Base-by-base conservation (phyloP, 2,797 vertebrate genomes). In the Naso thynnoides region DNA sequence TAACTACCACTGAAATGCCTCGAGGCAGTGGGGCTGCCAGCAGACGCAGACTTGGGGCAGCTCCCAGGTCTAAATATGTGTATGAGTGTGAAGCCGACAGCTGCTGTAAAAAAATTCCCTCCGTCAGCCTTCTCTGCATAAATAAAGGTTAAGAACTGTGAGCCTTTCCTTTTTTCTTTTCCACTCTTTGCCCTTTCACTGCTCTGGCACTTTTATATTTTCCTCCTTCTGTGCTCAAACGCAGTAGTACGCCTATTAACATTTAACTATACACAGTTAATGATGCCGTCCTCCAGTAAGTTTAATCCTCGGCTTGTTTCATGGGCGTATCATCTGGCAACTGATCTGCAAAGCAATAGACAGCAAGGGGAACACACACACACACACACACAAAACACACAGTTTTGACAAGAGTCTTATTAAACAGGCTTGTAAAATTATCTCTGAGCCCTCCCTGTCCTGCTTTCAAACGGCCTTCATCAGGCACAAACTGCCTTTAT, bases 181-280 rank as follows among this genome's bases (percentile, higher is more conserved):
- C 33, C 50, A 26, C 36, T 61, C 26, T 54, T 67, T 9, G 2
- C 52, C 66, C 33, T 55, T 27, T 79, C 39, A 52, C 39, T 56
- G 42, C 47, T 77, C 60, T 14, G 57, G 55, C 24, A 64, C 57
- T 74, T 78, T 79, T 63, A 78, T 61, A 38, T 73, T 61, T 62
- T 49, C 42, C 56, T 72, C 60, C 16, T 8, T 39, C 47, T 89
- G 58, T 73, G 79, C 74, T 82, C 63, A 73, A 69, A 79, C 65
- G 68, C 73, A 76, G 71, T 76, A 74, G 57, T n/a, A 24, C 13
- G 41, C 70, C 62, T 86, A 86, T 92, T 91, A 88, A 84, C 85
- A 90, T 92, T 92, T 92, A 83, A 88, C 85, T 89, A 85, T 64
- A 82, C 78, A 54, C 83, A 56, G 72, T 88, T 89, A 88, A 91